These are phyloP conservation scores for Coreius guichenoti DNA, from an alignment of 2,797 vertebrate genomes.

Conservation along the genomic window DNA sequence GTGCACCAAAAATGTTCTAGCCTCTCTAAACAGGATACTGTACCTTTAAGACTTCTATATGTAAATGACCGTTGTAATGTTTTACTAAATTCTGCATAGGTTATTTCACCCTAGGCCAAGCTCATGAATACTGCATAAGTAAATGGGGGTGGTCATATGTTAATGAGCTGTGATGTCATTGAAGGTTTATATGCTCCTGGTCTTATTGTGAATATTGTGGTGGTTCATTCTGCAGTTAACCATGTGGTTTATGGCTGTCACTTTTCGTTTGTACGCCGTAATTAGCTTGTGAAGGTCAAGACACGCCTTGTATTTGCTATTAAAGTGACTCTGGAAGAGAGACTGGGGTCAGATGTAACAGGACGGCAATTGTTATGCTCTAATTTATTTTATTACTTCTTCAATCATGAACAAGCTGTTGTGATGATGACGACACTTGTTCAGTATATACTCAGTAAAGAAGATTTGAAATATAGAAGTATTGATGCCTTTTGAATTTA, in stretches of 20 bases:
- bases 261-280: constrained; percentile 8
- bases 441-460: neutral
- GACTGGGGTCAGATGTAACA: neutral
- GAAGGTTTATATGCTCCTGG: neutral
- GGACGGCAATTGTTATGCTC: neutral
- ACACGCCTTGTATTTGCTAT: constrained; percentile 30
- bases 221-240: constrained; percentile 4
- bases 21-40: neutral
- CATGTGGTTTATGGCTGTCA: constrained; percentile 34
- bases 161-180: neutral
- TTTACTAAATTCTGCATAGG: neutral
- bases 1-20: neutral
- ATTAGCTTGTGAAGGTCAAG: constrained; percentile 48
- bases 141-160: neutral
- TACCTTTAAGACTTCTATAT: constrained; percentile 1
- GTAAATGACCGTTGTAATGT: neutral
- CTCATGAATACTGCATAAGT: neutral
- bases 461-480: neutral
- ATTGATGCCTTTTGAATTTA: neutral
- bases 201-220: neutral
- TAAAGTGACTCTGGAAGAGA: constrained; percentile 1
- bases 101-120: neutral
- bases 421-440: neutral
- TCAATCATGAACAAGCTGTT: constrained; percentile 1
- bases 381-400: neutral